Conservation (phyloP, 23 tunicate genomes). For the Halocynthia roretzi region DNA sequence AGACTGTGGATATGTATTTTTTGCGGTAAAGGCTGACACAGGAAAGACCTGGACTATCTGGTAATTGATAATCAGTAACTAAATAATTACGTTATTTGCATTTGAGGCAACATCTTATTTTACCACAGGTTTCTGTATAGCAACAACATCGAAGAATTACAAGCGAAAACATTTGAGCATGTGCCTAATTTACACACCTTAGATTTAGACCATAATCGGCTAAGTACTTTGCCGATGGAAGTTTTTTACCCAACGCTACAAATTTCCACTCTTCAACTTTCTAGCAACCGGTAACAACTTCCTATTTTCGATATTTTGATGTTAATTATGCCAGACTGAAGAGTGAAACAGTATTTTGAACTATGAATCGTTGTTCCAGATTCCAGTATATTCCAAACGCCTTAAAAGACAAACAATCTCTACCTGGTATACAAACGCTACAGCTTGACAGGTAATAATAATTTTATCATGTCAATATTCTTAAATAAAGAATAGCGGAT, state of each 20-base stretch:
- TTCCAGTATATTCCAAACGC: conserved; percentile 23
- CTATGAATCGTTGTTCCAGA: not conserved
- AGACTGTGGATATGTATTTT: too few relatives aligned
- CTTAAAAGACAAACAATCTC: conserved; percentile 7
- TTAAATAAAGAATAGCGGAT: not conserved
- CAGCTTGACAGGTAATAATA: not conserved
- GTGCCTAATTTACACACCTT: conserved; percentile 15
- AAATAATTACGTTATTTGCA: too few relatives aligned
- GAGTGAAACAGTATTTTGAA: not conserved
- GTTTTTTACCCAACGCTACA: conserved; percentile 15
- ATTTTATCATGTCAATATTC: not conserved
- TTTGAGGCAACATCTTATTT: not conserved
- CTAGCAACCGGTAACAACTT: conserved; percentile 21
- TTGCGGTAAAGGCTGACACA: too few relatives aligned
- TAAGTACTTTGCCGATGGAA: conserved; percentile 16
- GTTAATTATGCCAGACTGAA: not conserved
- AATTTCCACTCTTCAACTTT: conserved; percentile 15
- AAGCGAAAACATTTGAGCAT: conserved; percentile 25
- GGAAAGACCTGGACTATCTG: too few relatives aligned
- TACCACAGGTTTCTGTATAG: not conserved
- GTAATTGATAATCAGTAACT: too few relatives aligned
- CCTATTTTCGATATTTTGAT: not conserved
- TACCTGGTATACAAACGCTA: conserved; percentile 14
- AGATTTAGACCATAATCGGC: conserved; percentile 3
- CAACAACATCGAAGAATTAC: not conserved